Base-by-base conservation (phyloP, 1,140 invertebrate species). In the Cotesia typhae region DNA sequence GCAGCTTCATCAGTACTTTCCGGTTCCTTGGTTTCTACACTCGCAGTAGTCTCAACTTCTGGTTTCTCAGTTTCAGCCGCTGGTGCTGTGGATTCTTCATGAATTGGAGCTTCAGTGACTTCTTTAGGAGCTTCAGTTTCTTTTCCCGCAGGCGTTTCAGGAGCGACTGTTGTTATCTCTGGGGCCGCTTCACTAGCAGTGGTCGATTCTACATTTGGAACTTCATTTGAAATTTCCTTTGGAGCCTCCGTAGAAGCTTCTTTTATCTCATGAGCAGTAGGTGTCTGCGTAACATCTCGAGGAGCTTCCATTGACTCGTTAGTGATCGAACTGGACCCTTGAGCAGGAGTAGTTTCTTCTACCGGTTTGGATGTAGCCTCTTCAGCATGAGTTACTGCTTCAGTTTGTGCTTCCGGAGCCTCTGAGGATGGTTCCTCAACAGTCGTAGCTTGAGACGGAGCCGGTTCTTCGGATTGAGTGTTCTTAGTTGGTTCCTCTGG, bases 221-320 rank as follows among this genome's bases (percentile, higher is more conserved):
- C 73, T 0, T 72, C 38, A 64, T 77, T 73, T 10, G 73, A 66
- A 53, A 74, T 76, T 14, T 75, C 69, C 64, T 77, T 61, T 59
- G 60, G 59, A 67, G 52, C 63, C 55, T 60, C 74, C 37, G 69
- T 68, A 41, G 75, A 28, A 37, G 65, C 75, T 70, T 74, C 57
- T 73, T 64, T 71, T 6, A 63, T 7, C 67, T 66, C 64, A 66
- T 63, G 55, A n/a, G 72, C 69, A 60, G 69, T 47, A 77, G 74
- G 66, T 47, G 41, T 47, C 10, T 47, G 41, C 2, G 41, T 7
- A 47, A 10, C 10, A 0, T 47, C 41, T 47, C 10, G 41, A 47
- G 41, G 41, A 47, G 6, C 10, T 10, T 47, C 41, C 10, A 7
- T 47, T 6, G 41, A 47, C 10, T 47, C 41, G 0, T 47, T 47